Base-by-base conservation (phyloP, 2,113 vertebrate genomes). In the Bubo bubo region DNA sequence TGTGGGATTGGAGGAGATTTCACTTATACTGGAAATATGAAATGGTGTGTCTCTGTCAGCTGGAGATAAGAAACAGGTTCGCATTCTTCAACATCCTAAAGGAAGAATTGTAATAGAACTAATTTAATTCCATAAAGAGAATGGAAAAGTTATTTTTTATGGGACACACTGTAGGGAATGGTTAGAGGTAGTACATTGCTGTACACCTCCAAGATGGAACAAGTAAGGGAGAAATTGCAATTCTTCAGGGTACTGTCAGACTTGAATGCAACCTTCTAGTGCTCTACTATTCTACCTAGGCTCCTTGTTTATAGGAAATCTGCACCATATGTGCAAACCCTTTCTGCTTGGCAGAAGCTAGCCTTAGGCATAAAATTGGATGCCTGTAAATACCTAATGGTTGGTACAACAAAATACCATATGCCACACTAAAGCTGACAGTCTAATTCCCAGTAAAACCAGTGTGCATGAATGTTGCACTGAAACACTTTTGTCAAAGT, bases 321-420 rank as follows among this genome's bases (percentile, higher is more conserved):
- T 37, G 49, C 26, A 81, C 53, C 77, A 50, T 58, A 60, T 93
- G 70, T 87, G 73, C 45, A 97, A 91, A 79, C 56, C 30, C 41
- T 80, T n/a, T 39, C 49, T 74, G 23, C 35, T 47, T 50, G 66
- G 74, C 1, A 1, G 45, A 89, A 82, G 77, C 45, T 68, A 80
- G 62, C 86, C 41, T 85, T 49, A 85, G 73, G 80, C 45, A 56
- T n/a, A 79, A 91, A 87, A 81, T 34, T 22, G 18, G 24, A 30
- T 41, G 86, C n/a, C 58, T 94, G 53, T 72, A 89, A 90, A 95
- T 81, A 86, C 28, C 35, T 86, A 79, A 58, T 58, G 75, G 73
- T 93, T 87, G 80, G 50, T 91, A 68, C 80, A 90, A 76, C 62
- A 89, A 62, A 91, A 91, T 85, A 30, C 68, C 70, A 50, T 75